phyloP scores from a whole-genome alignment of 2,888 invertebrate species.

The Lepidonotus clava region DNA sequence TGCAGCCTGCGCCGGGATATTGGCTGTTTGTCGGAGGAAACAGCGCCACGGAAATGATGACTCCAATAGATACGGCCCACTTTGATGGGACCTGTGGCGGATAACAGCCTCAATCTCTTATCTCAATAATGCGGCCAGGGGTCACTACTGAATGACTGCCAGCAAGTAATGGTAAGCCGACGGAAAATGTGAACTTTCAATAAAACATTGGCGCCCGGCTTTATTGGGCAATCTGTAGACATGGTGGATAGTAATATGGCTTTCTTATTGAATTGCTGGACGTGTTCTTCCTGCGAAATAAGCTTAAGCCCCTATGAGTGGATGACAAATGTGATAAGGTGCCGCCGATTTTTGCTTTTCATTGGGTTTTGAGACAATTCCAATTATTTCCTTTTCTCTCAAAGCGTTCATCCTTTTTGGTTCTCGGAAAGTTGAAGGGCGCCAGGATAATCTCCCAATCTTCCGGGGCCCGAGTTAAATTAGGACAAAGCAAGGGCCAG shows the following conservation, averaged over 20 bases:
- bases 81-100: not conserved
- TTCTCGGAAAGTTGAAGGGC: not conserved
- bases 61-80: not conserved
- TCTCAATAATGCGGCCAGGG: not conserved
- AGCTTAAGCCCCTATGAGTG: not conserved
- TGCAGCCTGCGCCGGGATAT: not conserved
- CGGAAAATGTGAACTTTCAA: slow-evolving; percentile 13
- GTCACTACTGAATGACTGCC: too few species aligned
- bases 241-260: slow-evolving; percentile 4
- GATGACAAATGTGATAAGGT: slow-evolving; percentile 37
- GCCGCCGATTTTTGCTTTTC: slow-evolving; percentile 2
- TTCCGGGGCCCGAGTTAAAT: slow-evolving; percentile 31
- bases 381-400: slow-evolving; percentile 3
- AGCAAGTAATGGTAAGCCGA: too few species aligned
- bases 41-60: slow-evolving; percentile 25
- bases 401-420: not conserved
- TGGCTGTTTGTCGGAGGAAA: slow-evolving; percentile 33
- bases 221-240: slow-evolving; percentile 19
- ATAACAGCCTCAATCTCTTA: slow-evolving; percentile 18
- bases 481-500: not conserved
- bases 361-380: not conserved
- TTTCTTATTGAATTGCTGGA: slow-evolving; percentile 23
- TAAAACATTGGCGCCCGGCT: not conserved
- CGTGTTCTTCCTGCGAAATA: slow-evolving; percentile 22
- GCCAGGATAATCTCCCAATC: slow-evolving; percentile 35